Percentiles rank a stretch among this genome's conserved stretches.
Conservation (phyloP, 2,113 vertebrate species). For the Origma solitaria region DNA sequence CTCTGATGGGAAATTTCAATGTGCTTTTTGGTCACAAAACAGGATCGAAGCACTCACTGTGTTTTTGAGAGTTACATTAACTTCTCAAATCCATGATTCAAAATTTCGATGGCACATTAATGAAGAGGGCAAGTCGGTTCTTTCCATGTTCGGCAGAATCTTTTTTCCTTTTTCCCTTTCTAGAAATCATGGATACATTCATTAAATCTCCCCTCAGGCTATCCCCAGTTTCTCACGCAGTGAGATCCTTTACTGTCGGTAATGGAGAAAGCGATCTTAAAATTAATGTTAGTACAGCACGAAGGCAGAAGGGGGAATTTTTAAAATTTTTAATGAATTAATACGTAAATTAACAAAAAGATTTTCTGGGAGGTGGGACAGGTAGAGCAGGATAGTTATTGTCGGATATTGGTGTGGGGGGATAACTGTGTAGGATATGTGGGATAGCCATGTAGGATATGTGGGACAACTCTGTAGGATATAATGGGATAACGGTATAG, state of each 20-base stretch:
- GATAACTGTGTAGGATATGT: background rate
- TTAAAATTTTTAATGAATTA: background rate
- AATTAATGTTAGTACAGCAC: background rate
- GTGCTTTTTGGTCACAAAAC: background rate
- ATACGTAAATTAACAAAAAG: background rate
- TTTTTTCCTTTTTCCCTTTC: background rate
- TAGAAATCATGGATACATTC: background rate
- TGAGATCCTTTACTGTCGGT: background rate
- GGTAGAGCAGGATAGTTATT: background rate
- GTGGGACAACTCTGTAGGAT: too few species aligned
- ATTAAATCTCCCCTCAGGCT: background rate
- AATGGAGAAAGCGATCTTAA: background rate
- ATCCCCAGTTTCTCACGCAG: background rate
- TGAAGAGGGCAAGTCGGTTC: background rate
- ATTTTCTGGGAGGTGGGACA: background rate
- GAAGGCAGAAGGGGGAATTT: background rate
- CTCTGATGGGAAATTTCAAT: background rate
- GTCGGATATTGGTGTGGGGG: background rate
- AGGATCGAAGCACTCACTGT: background rate
- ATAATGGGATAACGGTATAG: background rate
- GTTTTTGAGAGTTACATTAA: background rate
- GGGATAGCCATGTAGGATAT: too few species aligned
- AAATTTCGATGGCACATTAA: background rate
- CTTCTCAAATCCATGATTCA: background rate
- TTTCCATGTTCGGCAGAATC: background rate